Conservation (phyloP, 30 jellyfish, hydroid and myxozoan genomes). For the Hydra vulgaris region DNA sequence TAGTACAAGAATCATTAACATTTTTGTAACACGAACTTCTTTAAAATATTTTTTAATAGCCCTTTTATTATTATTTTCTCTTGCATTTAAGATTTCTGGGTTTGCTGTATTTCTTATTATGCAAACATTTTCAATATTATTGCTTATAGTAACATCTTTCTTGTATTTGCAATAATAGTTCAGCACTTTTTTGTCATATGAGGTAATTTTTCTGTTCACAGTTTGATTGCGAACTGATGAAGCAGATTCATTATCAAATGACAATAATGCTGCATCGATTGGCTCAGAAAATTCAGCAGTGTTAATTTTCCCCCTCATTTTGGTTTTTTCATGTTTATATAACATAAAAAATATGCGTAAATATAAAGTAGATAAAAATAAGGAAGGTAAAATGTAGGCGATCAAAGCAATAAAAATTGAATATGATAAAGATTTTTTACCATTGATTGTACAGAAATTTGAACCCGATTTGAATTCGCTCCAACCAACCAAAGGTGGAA, state of each 20-base stretch:
- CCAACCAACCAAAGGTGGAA: slow-evolving; percentile 90
- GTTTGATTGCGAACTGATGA: neutral
- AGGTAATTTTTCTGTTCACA: neutral
- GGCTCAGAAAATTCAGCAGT: neutral
- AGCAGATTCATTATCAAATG: neutral
- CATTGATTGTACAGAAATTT: slow-evolving; percentile 84
- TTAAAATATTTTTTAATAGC: slow-evolving; percentile 11
- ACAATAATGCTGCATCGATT: neutral
- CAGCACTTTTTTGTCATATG: neutral
- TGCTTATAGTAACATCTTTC: neutral
- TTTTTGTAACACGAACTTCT: slow-evolving; percentile 72
- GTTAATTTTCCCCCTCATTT: slow-evolving; percentile 17
- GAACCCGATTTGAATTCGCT: slow-evolving; percentile 73
- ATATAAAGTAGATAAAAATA: slow-evolving; percentile 42
- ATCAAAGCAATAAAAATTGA: slow-evolving; percentile 30
- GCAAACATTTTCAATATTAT: no score
- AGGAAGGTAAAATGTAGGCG: slow-evolving; percentile 66
- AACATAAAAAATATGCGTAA: slow-evolving; percentile 48
- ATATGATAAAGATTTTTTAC: slow-evolving; percentile 53
- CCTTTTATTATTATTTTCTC: neutral
- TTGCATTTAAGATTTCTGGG: neutral
- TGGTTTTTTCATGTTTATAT: slow-evolving; percentile 47
- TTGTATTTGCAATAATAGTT: no score
- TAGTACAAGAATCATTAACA: slow-evolving; percentile 72
- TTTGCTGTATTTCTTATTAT: no score